These are phyloP conservation scores for Sclerodermus sp. DNA, from an alignment of 2,888 invertebrate species.

Conservation along the genomic window DNA sequence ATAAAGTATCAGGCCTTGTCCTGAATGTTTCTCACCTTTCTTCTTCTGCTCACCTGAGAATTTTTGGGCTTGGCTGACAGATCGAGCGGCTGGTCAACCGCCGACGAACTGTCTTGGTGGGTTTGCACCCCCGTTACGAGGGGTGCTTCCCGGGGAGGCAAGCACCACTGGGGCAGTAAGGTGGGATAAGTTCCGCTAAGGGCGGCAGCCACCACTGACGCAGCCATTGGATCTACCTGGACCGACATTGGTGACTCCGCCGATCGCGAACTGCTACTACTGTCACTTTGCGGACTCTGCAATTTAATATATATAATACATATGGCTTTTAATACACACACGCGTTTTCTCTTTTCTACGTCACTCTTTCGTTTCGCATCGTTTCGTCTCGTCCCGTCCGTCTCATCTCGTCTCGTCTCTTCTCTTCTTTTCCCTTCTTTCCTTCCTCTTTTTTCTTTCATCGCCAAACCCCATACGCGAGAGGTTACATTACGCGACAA, in stretches of 20 bases:
- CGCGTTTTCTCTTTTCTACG: too few relatives aligned
- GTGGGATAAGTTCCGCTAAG: slow-evolving; percentile 63
- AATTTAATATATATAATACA: slow-evolving; percentile 1
- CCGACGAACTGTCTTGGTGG: slow-evolving; percentile 49
- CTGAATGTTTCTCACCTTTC: too few relatives aligned
- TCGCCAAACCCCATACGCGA: too few relatives aligned
- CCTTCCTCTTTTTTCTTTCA: too few relatives aligned
- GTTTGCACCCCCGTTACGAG: slow-evolving; percentile 54
- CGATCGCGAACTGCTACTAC: slow-evolving; percentile 56
- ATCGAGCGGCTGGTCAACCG: slow-evolving; percentile 79
- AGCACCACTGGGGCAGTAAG: slow-evolving; percentile 55
- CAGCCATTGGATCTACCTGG: slow-evolving; percentile 65
- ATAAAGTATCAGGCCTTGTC: too few relatives aligned
- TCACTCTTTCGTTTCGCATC: too few relatives aligned
- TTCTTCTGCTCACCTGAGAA: slow-evolving; percentile 44
- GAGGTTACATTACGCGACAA: too few relatives aligned
- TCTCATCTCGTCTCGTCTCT: too few relatives aligned
- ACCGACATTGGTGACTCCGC: slow-evolving; percentile 58
- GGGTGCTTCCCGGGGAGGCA: slow-evolving; percentile 57
- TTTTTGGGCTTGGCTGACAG: slow-evolving; percentile 77
- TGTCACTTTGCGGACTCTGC: slow-evolving; percentile 57
- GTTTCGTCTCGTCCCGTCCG: too few relatives aligned
- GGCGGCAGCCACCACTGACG: slow-evolving; percentile 69
- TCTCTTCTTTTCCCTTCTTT: too few relatives aligned
- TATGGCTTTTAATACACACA: too few relatives aligned